Evolutionary conservation across 2,113 vertebrate genomes (phyloP).

Genomic region (Piaya cayana): DNA sequence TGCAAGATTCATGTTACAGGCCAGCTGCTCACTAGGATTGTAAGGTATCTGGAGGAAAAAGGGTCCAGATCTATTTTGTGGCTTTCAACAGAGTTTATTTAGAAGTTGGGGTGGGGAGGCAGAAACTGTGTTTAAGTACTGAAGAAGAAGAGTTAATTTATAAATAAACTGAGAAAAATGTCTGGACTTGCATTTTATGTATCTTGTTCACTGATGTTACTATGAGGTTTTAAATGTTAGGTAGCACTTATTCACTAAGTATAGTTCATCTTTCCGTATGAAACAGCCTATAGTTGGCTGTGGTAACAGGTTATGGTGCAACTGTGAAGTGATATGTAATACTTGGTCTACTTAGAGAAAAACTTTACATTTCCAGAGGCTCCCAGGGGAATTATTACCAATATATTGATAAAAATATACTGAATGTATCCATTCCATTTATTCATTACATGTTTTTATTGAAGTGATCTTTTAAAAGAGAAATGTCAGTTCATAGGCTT

Average conservation of each 20-base stretch:
- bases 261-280: background rate
- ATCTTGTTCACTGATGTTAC: background rate
- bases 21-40: conserved; percentile 72
- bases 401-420: background rate
- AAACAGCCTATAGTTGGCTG: background rate
- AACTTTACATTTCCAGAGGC: background rate
- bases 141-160: background rate
- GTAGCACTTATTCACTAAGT: background rate
- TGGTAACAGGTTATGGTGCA: background rate
- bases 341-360: background rate
- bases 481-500: background rate
- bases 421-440: background rate
- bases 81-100: conserved; percentile 55
- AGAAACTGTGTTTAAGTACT: conserved; percentile 4
- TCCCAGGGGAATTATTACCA: background rate
- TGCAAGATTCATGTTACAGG: conserved; percentile 64
- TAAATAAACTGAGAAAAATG: background rate
- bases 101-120: background rate
- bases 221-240: background rate
- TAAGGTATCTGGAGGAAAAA: conserved; percentile 51
- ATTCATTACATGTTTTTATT: background rate
- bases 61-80: conserved; percentile 49
- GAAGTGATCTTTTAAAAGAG: background rate
- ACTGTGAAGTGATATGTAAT: background rate
- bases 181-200: background rate